Percentiles rank a stretch among this genome's conserved stretches.
Conservation (phyloP, 2,888 invertebrate genomes). For the Digitonthophagus gazella region DNA sequence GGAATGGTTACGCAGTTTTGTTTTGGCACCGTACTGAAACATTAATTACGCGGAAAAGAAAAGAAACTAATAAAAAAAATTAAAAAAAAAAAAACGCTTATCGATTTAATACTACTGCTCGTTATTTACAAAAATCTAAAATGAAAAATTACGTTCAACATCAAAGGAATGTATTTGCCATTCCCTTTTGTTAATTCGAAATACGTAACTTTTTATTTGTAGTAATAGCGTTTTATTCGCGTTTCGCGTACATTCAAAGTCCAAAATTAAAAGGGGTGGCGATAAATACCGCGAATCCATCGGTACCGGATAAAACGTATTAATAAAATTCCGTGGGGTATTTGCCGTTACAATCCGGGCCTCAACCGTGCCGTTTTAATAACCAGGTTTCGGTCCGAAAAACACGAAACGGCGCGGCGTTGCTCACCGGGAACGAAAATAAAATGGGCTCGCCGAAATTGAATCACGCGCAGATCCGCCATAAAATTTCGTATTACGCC, state of each 20-base stretch:
- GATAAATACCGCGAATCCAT: neutral
- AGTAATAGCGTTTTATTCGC: neutral
- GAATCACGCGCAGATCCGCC: conserved; percentile 5
- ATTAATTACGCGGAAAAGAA: neutral
- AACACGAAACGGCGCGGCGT: neutral
- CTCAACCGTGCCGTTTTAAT: conserved; percentile 5
- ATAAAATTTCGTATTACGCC: conserved; percentile 1
- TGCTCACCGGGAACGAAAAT: neutral
- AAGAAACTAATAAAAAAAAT: neutral
- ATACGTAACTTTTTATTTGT: neutral
- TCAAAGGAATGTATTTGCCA: neutral
- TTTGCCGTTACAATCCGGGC: neutral
- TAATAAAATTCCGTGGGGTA: neutral
- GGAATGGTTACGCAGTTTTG: neutral
- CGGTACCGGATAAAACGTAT: neutral
- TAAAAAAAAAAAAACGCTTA: no score
- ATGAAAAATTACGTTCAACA: neutral
- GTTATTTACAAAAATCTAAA: no score
- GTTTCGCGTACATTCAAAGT: neutral
- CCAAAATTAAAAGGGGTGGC: neutral
- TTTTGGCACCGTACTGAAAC: no score
- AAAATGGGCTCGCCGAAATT: conserved; percentile 4
- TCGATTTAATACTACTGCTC: no score
- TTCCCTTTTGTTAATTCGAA: neutral
- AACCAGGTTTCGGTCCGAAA: neutral